Conservation (phyloP, 2,888 invertebrate genomes). For the Colostygia pectinataria region DNA sequence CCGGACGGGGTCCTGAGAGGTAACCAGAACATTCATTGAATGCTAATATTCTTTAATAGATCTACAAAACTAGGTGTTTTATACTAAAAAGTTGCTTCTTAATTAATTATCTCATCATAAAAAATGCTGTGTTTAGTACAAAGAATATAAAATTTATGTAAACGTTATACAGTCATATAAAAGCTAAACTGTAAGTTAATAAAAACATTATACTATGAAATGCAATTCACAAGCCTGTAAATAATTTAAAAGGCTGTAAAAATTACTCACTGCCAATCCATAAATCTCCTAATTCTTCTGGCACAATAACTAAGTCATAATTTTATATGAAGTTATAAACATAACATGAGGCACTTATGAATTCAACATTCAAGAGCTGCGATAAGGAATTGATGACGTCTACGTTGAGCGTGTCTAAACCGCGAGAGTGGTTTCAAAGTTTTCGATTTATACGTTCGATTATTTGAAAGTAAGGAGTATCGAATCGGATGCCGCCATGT, state of each 20-base stretch:
- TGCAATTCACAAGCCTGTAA: conserved; percentile 26
- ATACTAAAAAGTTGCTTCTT: too few relatives aligned
- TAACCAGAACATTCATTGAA: too few relatives aligned
- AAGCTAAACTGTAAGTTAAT: conserved; percentile 13
- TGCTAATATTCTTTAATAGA: too few relatives aligned
- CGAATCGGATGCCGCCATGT: conserved; percentile 68
- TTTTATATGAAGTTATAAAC: conserved; percentile 63
- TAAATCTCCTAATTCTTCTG: conserved; percentile 63
- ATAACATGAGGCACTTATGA: conserved; percentile 58
- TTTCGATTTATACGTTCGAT: conserved; percentile 50
- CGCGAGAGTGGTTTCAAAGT: conserved; percentile 37
- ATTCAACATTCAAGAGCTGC: conserved; percentile 57
- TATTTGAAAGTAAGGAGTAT: conserved; percentile 56
- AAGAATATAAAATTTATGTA: conserved; percentile 2
- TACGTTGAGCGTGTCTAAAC: conserved; percentile 10
- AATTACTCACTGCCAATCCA: conserved; percentile 67
- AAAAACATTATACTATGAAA: conserved; percentile 33
- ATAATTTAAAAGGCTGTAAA: conserved; percentile 47
- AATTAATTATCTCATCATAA: too few relatives aligned
- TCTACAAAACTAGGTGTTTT: too few relatives aligned
- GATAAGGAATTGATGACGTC: conserved; percentile 45
- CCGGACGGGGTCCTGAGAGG: too few relatives aligned
- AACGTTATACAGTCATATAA: conserved; percentile 10
- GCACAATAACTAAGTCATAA: conserved; percentile 66
- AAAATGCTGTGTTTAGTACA: too few relatives aligned